Percentiles rank a stretch among this genome's conserved stretches.
Evolutionary conservation across 1,140 invertebrate genomes (phyloP).

Genomic region (Drosophila repleta): DNA sequence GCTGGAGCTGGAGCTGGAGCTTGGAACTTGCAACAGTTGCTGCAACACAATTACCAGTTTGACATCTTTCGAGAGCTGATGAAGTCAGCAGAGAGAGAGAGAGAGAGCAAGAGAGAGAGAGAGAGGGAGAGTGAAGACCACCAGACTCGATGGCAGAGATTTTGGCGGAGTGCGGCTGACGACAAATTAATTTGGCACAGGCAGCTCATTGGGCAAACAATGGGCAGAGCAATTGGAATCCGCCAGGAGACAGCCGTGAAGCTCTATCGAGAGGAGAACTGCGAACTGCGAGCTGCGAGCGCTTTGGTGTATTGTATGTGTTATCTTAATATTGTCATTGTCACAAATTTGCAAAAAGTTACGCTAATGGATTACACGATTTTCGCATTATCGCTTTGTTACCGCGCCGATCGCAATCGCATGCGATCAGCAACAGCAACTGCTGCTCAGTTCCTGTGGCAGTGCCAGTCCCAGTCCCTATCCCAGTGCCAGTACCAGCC

Average conservation of each 20-base stretch:
- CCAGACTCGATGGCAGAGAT: slow-evolving; percentile 29
- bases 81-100: slow-evolving; percentile 30
- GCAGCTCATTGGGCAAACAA: slow-evolving; percentile 36
- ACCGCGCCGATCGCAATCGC: slow-evolving; percentile 79
- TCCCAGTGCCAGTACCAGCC: neutral
- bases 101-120: too few species aligned
- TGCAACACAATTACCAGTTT: slow-evolving; percentile 61
- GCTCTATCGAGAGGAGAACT: neutral
- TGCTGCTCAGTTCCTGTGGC: neutral
- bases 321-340: slow-evolving; percentile 84
- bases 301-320: slow-evolving; percentile 48
- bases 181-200: slow-evolving; percentile 73
- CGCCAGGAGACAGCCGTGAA: neutral
- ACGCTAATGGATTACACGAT: slow-evolving; percentile 84
- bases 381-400: slow-evolving; percentile 84
- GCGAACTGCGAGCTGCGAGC: neutral
- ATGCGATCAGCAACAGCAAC: slow-evolving; percentile 61
- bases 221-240: neutral
- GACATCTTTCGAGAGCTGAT: slow-evolving; percentile 47
- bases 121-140: slow-evolving; percentile 20
- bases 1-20: slow-evolving; percentile 5
- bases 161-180: slow-evolving; percentile 35
- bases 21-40: slow-evolving; percentile 9
- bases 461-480: neutral
- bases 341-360: slow-evolving; percentile 83